Evolutionary conservation across 2,113 vertebrate genomes (phyloP).

Genomic region (Eulacestoma nigropectus): DNA sequence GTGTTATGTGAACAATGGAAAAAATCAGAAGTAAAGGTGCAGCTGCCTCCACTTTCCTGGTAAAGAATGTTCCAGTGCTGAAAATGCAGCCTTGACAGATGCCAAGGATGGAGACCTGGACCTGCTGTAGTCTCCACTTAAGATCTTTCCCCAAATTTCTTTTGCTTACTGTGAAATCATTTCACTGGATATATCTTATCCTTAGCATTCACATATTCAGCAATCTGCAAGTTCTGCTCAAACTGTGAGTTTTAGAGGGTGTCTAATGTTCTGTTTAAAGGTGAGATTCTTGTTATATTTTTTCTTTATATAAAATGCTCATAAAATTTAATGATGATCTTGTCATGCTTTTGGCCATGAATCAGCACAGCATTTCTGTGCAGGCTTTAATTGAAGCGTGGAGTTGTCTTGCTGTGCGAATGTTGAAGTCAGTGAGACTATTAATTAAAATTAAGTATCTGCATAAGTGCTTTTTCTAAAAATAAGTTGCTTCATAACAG

Average conservation of each 20-base stretch:
- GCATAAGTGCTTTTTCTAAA: constrained; percentile 46
- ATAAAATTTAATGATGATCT: too few species aligned
- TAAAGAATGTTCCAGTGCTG: not conserved
- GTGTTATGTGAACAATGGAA: not conserved
- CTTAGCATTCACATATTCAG: not conserved
- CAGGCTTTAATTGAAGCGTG: constrained; percentile 31
- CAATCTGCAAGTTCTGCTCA: not conserved
- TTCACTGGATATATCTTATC: not conserved
- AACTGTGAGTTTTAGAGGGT: not conserved
- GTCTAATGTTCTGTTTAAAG: not conserved
- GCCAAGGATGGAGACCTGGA: not conserved
- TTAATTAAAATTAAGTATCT: constrained; percentile 60
- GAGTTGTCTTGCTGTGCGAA: constrained; percentile 48
- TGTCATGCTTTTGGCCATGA: constrained; percentile 53
- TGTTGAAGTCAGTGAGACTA: constrained; percentile 43
- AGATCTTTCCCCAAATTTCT: not conserved
- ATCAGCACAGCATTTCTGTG: constrained; percentile 45
- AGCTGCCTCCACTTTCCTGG: not conserved
- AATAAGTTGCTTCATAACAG: constrained; percentile 44
- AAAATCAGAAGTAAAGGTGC: not conserved
- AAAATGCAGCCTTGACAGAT: not conserved
- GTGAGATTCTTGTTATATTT: not conserved
- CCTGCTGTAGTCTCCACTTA: rapidly evolving
- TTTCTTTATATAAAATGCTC: too few species aligned
- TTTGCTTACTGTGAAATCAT: not conserved